Evolutionary conservation across 2,113 vertebrate genomes (phyloP).

Genomic region (Eolophus roseicapilla): DNA sequence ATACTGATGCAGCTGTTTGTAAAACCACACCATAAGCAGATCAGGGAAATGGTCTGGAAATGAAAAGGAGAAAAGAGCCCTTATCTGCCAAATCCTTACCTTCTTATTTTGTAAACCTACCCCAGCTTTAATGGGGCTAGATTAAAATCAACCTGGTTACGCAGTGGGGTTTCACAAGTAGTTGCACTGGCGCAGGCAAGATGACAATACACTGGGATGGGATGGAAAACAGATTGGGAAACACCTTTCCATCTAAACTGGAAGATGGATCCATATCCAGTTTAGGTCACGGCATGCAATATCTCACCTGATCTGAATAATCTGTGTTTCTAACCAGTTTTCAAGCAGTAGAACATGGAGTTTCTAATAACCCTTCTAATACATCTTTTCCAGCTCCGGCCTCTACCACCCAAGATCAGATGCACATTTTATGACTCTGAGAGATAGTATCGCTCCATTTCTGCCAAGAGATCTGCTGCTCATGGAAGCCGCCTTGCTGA

Average conservation of each 20-base stretch:
- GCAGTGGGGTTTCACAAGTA: not conserved
- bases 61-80: not conserved
- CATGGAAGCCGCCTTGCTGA: not conserved
- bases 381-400: not conserved
- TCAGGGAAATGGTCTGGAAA: conserved; percentile 10
- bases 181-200: not conserved
- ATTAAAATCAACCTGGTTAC: not conserved
- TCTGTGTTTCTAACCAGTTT: not conserved
- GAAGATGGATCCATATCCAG: not conserved
- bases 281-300: not conserved
- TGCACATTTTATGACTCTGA: not conserved
- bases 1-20: conserved; percentile 27
- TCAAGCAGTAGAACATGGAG: not conserved
- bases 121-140: not conserved
- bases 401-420: not conserved
- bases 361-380: not conserved
- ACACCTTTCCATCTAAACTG: not conserved
- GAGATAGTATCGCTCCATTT: not conserved
- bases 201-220: not conserved
- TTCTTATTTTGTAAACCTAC: not conserved
- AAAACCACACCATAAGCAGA: conserved; percentile 4
- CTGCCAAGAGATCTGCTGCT: not conserved
- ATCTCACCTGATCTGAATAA: not conserved
- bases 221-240: not conserved
- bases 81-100: not conserved